phyloP scores from a whole-genome alignment of 1,140 invertebrate genomes.

The Pseudomyrmex flavicornis region DNA sequence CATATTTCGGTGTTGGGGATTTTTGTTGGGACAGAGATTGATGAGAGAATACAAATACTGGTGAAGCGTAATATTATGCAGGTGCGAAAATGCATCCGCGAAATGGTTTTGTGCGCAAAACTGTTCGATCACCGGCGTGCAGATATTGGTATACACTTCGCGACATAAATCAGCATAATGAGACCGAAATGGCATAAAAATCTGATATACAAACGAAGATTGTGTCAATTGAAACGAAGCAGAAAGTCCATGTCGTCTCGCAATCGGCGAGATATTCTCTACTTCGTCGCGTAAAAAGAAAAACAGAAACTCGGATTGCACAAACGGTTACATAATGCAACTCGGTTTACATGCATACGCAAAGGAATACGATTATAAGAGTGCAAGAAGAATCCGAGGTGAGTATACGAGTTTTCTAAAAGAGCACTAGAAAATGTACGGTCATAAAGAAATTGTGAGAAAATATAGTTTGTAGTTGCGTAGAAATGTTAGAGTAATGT shows the following conservation, averaged over 20 bases:
- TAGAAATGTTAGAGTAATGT: neutral
- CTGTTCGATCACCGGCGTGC: slow-evolving; percentile 31
- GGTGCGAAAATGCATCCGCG: slow-evolving; percentile 36
- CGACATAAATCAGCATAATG: slow-evolving; percentile 45
- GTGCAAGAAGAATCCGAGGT: neutral
- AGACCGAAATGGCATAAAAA: slow-evolving; percentile 7
- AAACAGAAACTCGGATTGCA: slow-evolving; percentile 25
- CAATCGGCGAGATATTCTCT: slow-evolving; percentile 3
- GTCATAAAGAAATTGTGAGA: neutral
- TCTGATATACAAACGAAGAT: slow-evolving; percentile 17
- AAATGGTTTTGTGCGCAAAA: slow-evolving; percentile 49
- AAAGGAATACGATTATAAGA: slow-evolving; percentile 34
- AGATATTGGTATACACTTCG: neutral
- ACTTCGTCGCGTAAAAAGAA: neutral
- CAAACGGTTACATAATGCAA: slow-evolving; percentile 6
- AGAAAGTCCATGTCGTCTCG: neutral
- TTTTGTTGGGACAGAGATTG: slow-evolving; percentile 48
- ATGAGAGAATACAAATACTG: slow-evolving; percentile 54
- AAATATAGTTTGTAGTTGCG: neutral
- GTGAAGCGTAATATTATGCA: slow-evolving; percentile 44
- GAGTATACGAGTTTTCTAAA: neutral
- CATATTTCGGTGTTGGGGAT: slow-evolving; percentile 29
- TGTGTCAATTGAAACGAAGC: slow-evolving; percentile 4
- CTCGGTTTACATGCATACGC: slow-evolving; percentile 2
- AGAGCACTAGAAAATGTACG: neutral